These are phyloP conservation scores for Papilio glaucus DNA, from an alignment of 1,140 invertebrate genomes.

Conservation along the genomic window DNA sequence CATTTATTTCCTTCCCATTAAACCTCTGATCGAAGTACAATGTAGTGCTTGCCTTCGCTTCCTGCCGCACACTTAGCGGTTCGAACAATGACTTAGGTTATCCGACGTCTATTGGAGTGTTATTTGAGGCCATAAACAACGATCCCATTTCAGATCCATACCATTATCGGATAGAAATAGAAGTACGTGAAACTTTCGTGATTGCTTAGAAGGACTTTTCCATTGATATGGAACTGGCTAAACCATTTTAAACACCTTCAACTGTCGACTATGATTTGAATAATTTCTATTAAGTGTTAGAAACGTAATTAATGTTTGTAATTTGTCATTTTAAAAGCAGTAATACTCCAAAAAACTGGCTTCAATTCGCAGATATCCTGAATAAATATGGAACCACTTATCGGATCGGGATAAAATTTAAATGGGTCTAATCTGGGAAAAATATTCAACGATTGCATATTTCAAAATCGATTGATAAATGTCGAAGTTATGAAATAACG, in stretches of 20 bases:
- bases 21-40: constrained; percentile 28
- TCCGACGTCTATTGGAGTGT: constrained; percentile 21
- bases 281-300: neutral
- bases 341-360: no score
- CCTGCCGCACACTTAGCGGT: constrained; percentile 2
- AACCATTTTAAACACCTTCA: no score
- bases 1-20: constrained; percentile 12
- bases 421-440: no score
- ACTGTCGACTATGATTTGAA: no score
- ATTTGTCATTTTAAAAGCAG: no score
- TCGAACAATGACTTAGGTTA: constrained; percentile 19
- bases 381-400: no score
- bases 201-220: neutral
- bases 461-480: no score
- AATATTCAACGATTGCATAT: no score
- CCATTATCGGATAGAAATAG: constrained; percentile 20
- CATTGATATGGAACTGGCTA: neutral
- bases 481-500: no score
- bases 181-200: neutral
- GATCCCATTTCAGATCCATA: constrained; percentile 10
- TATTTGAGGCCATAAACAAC: constrained; percentile 27
- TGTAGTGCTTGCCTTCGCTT: neutral
- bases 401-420: no score
- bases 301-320: neutral
- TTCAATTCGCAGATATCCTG: no score